Evolutionary conservation across 2,888 invertebrate genomes (phyloP).

Genomic region (Aquatica leii): DNA sequence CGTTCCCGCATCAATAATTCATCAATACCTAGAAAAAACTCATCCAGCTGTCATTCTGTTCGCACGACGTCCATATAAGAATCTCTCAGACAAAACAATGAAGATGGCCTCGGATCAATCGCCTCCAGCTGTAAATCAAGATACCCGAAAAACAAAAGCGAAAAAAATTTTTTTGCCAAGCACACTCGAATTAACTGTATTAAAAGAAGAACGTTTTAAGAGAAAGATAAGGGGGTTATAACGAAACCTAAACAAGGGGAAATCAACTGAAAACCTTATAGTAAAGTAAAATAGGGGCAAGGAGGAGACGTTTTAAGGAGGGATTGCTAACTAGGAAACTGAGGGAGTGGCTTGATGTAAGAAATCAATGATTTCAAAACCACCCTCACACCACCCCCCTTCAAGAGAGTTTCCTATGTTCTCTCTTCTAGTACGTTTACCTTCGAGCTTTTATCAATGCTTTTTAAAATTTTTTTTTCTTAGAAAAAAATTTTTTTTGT

Average conservation of each 20-base stretch:
- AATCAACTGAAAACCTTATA: conserved; percentile 37
- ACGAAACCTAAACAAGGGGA: conserved; percentile 38
- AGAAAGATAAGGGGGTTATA: conserved; percentile 33
- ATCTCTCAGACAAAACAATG: too few relatives aligned
- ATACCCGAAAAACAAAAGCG: too few relatives aligned
- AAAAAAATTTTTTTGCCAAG: too few relatives aligned
- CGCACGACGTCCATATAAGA: too few relatives aligned
- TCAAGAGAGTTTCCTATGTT: conserved; percentile 34
- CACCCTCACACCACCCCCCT: too few relatives aligned
- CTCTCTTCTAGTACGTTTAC: conserved; percentile 37
- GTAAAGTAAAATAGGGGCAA: conserved; percentile 37
- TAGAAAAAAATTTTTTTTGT: conserved; percentile 3
- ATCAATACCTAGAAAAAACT: too few relatives aligned
- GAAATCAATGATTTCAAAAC: conserved; percentile 58
- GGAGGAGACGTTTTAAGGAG: conserved; percentile 51
- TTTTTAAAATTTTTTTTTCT: conserved; percentile 8
- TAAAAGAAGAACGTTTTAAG: too few relatives aligned
- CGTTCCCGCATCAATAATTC: conserved; percentile 3
- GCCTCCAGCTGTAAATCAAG: too few relatives aligned
- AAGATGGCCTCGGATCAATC: too few relatives aligned
- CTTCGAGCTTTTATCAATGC: conserved; percentile 27
- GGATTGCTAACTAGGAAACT: conserved; percentile 46
- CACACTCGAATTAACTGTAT: too few relatives aligned
- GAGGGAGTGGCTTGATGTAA: conserved; percentile 57
- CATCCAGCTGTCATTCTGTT: too few relatives aligned